phyloP scores from a whole-genome alignment of 92 coral and sea anemone species.

The Muricea muricata region DNA sequence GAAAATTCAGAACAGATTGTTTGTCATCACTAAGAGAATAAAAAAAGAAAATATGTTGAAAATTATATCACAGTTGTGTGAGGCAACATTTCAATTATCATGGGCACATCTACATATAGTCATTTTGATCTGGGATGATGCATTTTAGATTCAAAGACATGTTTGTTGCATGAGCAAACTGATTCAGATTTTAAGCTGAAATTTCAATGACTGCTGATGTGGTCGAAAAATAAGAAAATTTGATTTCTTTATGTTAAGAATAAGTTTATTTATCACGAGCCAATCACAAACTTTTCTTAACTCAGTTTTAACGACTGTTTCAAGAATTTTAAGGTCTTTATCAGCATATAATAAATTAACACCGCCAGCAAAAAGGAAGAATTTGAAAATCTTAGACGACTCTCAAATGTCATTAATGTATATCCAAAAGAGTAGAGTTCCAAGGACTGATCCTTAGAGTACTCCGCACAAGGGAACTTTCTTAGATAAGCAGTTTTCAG shows the following conservation, averaged over 20 bases:
- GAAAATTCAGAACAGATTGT: too few relatives aligned
- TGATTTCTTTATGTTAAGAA: constrained; percentile 24
- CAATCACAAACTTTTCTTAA: not conserved
- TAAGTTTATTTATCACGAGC: not conserved
- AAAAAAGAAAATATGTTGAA: too few relatives aligned
- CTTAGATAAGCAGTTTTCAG: not conserved
- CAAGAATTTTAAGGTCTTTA: constrained; percentile 3
- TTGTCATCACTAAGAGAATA: too few relatives aligned
- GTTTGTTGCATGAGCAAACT: too few relatives aligned
- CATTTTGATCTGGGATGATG: too few relatives aligned
- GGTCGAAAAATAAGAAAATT: not conserved
- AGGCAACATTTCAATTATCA: too few relatives aligned
- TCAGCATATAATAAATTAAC: not conserved
- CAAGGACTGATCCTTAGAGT: constrained; percentile 45
- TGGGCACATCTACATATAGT: too few relatives aligned
- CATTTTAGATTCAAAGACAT: too few relatives aligned
- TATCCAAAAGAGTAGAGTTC: constrained; percentile 41
- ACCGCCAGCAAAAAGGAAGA: constrained; percentile 29
- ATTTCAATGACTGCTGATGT: not conserved
- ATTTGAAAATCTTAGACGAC: constrained; percentile 9
- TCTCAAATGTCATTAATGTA: constrained; percentile 37
- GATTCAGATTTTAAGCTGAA: too few relatives aligned
- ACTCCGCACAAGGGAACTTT: constrained; percentile 34
- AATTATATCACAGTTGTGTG: too few relatives aligned
- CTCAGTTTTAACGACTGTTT: constrained; percentile 6